Conservation (phyloP, 2,888 invertebrate genomes). For the Parascotia fuliginaria region DNA sequence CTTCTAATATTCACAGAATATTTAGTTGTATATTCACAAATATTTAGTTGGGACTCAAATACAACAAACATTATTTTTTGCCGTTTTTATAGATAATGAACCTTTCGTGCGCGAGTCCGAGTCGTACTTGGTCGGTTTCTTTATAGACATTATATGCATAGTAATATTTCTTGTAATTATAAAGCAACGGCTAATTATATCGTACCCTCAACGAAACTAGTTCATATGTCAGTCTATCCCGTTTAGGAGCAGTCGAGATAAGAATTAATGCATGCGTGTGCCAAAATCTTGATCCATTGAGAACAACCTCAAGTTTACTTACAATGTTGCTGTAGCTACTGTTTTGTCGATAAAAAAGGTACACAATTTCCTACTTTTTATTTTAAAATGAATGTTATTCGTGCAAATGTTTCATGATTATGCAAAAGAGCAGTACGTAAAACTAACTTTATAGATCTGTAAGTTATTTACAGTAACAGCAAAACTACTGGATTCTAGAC, state of each 20-base stretch:
- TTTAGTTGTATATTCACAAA: too few species aligned
- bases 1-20: too few species aligned
- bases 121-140: too few species aligned
- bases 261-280: not conserved
- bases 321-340: not conserved
- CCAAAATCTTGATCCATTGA: not conserved
- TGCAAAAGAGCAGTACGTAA: too few species aligned
- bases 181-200: not conserved
- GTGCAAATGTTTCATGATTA: too few species aligned
- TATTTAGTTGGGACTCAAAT: too few species aligned
- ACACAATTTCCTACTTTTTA: too few species aligned
- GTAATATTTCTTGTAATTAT: not conserved
- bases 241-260: not conserved
- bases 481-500: slow-evolving; percentile 13
- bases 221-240: not conserved
- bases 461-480: slow-evolving; percentile 7
- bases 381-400: too few species aligned
- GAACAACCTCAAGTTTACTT: not conserved
- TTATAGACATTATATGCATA: slow-evolving; percentile 18
- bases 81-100: too few species aligned
- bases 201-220: not conserved
- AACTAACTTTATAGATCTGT: not conserved
- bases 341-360: too few species aligned
- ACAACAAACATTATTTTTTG: too few species aligned
- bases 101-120: too few species aligned